These are phyloP conservation scores for Vidua chalybeata DNA, from an alignment of 2,113 vertebrate species.

Conservation along the genomic window DNA sequence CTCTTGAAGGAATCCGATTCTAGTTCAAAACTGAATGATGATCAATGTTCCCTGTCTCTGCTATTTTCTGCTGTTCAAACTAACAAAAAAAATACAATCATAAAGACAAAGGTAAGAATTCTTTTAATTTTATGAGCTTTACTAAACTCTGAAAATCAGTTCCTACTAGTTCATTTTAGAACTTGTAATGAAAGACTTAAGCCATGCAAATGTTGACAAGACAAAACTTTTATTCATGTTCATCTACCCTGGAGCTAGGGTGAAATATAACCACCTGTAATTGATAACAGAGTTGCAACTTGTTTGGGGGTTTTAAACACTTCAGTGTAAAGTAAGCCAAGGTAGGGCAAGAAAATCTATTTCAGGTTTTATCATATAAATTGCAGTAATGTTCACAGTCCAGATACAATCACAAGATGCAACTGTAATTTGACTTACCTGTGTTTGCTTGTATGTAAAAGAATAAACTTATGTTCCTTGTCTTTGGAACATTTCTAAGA, in stretches of 20 bases:
- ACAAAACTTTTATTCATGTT: not conserved
- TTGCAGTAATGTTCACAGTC: not conserved
- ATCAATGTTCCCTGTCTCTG: not conserved
- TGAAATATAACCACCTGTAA: not conserved
- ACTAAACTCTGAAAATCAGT: not conserved
- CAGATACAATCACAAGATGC: not conserved
- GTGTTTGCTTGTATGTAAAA: not conserved
- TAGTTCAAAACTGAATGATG: not conserved
- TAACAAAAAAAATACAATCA: not conserved
- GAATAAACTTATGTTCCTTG: not conserved
- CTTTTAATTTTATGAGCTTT: not conserved
- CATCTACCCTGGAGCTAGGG: not conserved
- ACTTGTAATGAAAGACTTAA: not conserved
- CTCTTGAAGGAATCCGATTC: slow-evolving; percentile 65
- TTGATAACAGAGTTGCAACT: not conserved
- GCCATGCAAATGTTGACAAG: not conserved
- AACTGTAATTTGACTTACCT: not conserved
- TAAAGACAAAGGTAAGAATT: slow-evolving; percentile 71
- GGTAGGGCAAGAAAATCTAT: not conserved
- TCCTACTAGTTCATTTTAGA: not conserved
- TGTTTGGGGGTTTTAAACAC: not conserved
- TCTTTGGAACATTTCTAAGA: not conserved
- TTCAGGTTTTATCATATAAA: not conserved
- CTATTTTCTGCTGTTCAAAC: slow-evolving; percentile 11
- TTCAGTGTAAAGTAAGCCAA: not conserved